Evolutionary conservation across 2,888 invertebrate genomes (phyloP), one percentile per base, ranked within the genome.

Genomic region (Aricia artaxerxes): DNA sequence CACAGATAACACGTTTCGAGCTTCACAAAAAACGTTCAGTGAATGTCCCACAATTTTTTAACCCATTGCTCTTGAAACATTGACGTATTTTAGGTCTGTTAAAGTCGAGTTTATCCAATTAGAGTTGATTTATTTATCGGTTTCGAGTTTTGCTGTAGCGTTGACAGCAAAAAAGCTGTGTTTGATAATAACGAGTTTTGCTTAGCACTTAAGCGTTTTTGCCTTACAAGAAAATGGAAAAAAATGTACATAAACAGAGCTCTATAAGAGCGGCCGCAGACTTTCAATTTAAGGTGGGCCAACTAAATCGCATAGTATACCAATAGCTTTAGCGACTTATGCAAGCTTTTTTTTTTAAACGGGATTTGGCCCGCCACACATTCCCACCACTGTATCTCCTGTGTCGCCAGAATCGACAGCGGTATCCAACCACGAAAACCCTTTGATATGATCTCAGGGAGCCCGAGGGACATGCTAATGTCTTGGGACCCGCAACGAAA

Each of bases 1-100:
- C 93, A 93, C 90, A 84, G 91, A 90, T 92, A 93, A 93, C 88
- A 91, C 86, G 85, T 86, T 85, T 84, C 84, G 84, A 85, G 87
- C 87, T 89, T 87, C 86, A 89, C 88, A 90, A 91, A 91, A 89
- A 91, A 87, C 85, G 86, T 85, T 86, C 81, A 84, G 88, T 89
- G 86, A 88, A 89, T 85, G 88, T 91, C 92, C 89, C 90, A 87
- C 87, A 85, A 88, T 89, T 87, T 85, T 84, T 83, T 87, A 90
- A 90, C 89, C 90, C 90, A 92, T 90, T 89, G 86, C 88, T 88
- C 85, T 83, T 85, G 80, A 81, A 86, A 84, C 82, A 85, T 85
- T 83, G 82, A 84, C 86, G 86, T 88, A 87, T 86, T 89, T 85
- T 85, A 85, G 85, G 85, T 81, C 88, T 88, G 88, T 88, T 86